Conservation (phyloP, 2,888 invertebrate genomes). For the Oxytorus armatus region DNA sequence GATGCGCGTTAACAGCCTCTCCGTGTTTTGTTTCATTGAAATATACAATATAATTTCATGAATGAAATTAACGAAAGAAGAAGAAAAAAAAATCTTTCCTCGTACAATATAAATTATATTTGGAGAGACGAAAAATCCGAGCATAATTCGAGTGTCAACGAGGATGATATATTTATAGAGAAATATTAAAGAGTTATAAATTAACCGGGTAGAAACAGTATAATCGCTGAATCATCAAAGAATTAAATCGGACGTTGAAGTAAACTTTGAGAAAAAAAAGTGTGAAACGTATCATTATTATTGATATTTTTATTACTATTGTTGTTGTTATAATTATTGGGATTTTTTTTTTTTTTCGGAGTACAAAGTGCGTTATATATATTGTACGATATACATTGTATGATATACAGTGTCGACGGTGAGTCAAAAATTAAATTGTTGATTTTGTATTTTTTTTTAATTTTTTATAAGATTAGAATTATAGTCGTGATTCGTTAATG, state of each 20-base stretch:
- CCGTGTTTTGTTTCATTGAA: constrained; percentile 30
- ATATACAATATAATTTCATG: background rate
- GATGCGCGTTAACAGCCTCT: constrained; percentile 14
- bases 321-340: background rate
- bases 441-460: too few relatives aligned
- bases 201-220: background rate
- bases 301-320: constrained; percentile 20
- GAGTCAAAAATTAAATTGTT: constrained; percentile 23
- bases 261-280: background rate
- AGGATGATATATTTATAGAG: constrained; percentile 6
- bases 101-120: background rate
- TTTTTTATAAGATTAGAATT: too few relatives aligned
- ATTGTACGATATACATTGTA: background rate
- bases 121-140: background rate
- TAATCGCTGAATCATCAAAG: background rate
- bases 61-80: constrained; percentile 3
- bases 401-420: constrained; percentile 24
- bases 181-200: background rate
- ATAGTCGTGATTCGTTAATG: too few relatives aligned
- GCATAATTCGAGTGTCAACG: constrained; percentile 13
- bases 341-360: background rate
- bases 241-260: constrained; percentile 1
- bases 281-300: background rate
- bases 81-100: constrained; percentile 1
- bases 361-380: background rate